These are phyloP conservation scores for Geococcyx californianus DNA, from an alignment of 2,113 vertebrate species.

Conservation along the genomic window DNA sequence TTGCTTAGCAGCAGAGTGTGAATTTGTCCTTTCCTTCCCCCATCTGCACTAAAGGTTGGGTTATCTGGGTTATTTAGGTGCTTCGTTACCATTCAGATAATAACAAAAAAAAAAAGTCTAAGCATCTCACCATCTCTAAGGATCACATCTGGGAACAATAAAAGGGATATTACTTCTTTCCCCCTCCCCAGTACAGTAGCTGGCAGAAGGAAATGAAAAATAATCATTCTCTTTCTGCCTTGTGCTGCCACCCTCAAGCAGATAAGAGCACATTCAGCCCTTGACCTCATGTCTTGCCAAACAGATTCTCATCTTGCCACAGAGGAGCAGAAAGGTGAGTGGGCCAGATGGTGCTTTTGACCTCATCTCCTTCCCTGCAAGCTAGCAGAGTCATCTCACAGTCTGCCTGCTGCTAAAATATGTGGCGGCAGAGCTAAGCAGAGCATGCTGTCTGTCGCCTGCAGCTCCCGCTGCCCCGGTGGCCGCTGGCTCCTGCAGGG, in stretches of 20 bases:
- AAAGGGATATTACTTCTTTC: neutral
- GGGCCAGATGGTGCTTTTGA: neutral
- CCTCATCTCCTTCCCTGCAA: neutral
- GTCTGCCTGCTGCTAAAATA: neutral
- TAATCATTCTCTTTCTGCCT: neutral
- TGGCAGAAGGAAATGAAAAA: neutral
- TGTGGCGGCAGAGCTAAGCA: rapidly evolving
- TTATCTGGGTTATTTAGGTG: neutral
- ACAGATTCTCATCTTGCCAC: neutral
- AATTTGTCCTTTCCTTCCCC: neutral
- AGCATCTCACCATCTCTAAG: neutral
- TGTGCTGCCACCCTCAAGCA: neutral
- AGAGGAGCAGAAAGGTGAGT: neutral
- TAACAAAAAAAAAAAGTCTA: neutral
- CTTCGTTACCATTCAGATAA: neutral
- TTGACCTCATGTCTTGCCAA: neutral
- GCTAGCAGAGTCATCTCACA: neutral
- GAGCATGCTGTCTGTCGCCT: neutral
- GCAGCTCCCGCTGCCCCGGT: neutral
- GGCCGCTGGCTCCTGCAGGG: neutral
- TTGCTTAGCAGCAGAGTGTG: rapidly evolving
- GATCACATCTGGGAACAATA: neutral
- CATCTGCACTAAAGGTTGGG: neutral
- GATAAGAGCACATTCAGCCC: neutral
- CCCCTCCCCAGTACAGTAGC: rapidly evolving